Base-by-base conservation (phyloP, 2,888 invertebrate species). In the Cecidostiba fungosa region DNA sequence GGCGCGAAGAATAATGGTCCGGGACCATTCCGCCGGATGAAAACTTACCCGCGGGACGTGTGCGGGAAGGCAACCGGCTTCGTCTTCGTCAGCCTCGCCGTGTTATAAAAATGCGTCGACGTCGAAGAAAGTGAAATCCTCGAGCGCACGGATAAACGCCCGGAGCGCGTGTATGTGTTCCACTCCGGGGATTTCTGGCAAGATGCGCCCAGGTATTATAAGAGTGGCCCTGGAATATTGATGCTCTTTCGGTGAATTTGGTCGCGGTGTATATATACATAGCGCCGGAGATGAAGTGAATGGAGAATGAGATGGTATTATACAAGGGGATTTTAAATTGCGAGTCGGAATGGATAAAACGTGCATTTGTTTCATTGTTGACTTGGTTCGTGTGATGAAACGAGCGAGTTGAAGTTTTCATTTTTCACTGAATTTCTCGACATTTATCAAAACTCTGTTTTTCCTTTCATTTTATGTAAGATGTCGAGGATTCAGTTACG, bases 1-100 rank as follows among this genome's bases (percentile, higher is more conserved):
- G 54, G 23, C 14, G 14, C 26, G 66, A 91, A 91, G 91, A 92
- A 91, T 91, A 92, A 92, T 92, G 91, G 90, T 89, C 87, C 88
- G 88, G 89, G 90, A 90, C 89, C 91, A 89, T 89, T 77, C 87
- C 85, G 47, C 23, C 29, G 89, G 90, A 91, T 91, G 90, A 91
- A 91, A 91, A 90, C 88, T 89, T 86, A 89, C 89, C 85, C 50
- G 69, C 50, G 84, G 88, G 82, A 84, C 47, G 72, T 66, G 62
- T 32, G 29, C 32, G 32, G 82, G 70, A 79, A 79, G 54, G 70
- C 82, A 66, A 43, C 39, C 70, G 70, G 14, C 43, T 74, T 66
- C 59, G 36, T 82, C 32, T 66, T 69, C 69, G 23, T 82, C 54
- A 43, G 16, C 36, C 26, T 69, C 69, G 69, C n/a, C 50, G 62